phyloP scores from a whole-genome alignment of 2,888 invertebrate genomes.

The Drosophila sordidapex region DNA sequence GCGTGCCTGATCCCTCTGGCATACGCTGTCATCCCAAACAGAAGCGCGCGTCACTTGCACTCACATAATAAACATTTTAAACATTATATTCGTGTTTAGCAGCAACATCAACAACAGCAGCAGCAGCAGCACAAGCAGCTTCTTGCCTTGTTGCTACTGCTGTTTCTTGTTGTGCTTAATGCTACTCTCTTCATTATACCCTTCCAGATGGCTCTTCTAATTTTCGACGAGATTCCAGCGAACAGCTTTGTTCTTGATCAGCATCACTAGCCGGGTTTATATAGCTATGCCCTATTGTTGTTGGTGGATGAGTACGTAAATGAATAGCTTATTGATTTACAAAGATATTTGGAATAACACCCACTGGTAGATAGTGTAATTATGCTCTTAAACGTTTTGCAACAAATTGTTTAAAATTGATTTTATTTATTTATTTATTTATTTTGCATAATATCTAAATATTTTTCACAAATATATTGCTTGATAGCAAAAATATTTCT shows the following conservation, averaged over 20 bases:
- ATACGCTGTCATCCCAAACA: conserved; percentile 16
- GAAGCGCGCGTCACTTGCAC: conserved; percentile 75
- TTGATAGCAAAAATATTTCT: background rate
- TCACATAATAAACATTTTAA: conserved; percentile 79
- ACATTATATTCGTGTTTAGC: conserved; percentile 81
- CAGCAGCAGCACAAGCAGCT: conserved; percentile 4
- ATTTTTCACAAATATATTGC: background rate
- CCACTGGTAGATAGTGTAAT: no score
- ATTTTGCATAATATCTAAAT: background rate
- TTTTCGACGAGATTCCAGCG: background rate
- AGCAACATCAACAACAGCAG: conserved; percentile 65
- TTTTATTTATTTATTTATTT: no score
- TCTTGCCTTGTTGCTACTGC: conserved; percentile 53
- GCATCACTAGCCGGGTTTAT: background rate
- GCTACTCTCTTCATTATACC: background rate
- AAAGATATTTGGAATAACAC: background rate
- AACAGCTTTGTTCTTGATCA: background rate
- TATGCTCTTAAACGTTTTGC: background rate
- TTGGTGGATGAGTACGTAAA: background rate
- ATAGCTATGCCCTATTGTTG: background rate
- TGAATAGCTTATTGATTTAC: background rate
- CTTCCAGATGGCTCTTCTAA: background rate
- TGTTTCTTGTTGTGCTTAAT: conserved; percentile 12
- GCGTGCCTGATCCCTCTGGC: conserved; percentile 27
- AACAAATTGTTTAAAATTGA: background rate